These are phyloP conservation scores for Gallinago solitaria DNA, from an alignment of 2,797 vertebrate species.

Conservation along the genomic window DNA sequence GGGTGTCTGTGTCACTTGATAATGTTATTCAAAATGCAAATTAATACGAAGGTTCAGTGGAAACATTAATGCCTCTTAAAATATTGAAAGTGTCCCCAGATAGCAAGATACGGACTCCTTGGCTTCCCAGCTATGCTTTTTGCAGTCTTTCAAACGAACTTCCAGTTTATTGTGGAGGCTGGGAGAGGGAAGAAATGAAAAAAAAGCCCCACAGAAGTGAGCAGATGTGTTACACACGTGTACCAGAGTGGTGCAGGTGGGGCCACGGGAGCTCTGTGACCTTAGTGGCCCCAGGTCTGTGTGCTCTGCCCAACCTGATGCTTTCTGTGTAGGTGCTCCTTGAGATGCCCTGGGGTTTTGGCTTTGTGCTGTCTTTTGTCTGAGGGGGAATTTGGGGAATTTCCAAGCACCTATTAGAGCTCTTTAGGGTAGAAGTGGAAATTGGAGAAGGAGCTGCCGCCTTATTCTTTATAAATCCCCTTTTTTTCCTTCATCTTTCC, in stretches of 20 bases:
- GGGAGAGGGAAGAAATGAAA: background rate
- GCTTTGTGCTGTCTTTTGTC: background rate
- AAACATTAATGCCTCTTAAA: slow-evolving; percentile 17
- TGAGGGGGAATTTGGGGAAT: background rate
- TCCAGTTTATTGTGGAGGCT: background rate
- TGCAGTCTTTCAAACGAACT: background rate
- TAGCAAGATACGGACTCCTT: background rate
- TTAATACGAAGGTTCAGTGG: background rate
- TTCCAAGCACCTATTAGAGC: background rate
- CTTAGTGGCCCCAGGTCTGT: background rate
- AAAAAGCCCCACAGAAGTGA: background rate
- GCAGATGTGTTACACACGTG: background rate
- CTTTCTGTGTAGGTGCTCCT: background rate
- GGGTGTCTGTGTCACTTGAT: background rate
- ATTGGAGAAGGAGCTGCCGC: background rate
- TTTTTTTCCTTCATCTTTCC: background rate
- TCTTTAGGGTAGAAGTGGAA: background rate
- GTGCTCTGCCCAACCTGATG: background rate
- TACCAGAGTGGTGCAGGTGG: background rate
- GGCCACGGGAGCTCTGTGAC: background rate
- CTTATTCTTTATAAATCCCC: background rate
- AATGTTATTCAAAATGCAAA: background rate
- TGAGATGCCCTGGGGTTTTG: background rate
- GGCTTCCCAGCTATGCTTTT: background rate
- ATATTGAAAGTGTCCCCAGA: background rate